phyloP scores from a whole-genome alignment of 1,140 invertebrate genomes.

The Brachionus rotundiformis region DNA sequence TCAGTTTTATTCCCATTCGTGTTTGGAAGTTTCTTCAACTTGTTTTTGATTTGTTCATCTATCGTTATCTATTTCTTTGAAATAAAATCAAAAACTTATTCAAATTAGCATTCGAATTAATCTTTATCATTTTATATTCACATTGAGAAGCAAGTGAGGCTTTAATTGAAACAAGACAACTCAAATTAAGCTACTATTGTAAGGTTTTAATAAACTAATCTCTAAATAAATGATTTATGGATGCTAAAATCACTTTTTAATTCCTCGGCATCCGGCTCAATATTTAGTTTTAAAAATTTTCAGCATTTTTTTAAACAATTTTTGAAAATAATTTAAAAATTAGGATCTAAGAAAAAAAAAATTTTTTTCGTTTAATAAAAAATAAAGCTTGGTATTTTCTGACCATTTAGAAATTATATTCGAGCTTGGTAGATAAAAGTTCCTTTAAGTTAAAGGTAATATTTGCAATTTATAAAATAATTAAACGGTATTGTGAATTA shows the following conservation, averaged over 20 bases:
- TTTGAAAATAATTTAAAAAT: background rate
- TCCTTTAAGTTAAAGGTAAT: background rate
- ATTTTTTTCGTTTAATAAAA: too few relatives aligned
- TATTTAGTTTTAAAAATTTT: background rate
- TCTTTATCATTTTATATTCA: constrained; percentile 21
- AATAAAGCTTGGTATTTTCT: too few relatives aligned
- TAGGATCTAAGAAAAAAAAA: background rate
- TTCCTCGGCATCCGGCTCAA: background rate
- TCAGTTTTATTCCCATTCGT: background rate
- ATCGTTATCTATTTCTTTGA: constrained; percentile 21
- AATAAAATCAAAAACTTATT: constrained; percentile 17
- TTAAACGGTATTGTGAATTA: background rate
- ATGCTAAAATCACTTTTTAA: background rate
- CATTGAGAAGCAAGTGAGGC: background rate
- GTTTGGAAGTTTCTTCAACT: background rate
- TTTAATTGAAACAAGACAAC: constrained; percentile 44
- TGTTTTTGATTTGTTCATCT: background rate
- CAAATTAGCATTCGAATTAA: constrained; percentile 46
- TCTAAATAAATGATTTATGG: constrained; percentile 1
- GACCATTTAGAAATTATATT: too few relatives aligned
- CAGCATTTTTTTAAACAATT: too few relatives aligned
- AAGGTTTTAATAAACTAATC: constrained; percentile 14
- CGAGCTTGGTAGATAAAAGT: too few relatives aligned
- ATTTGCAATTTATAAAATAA: background rate
- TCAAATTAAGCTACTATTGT: background rate